Percentiles rank a stretch among this genome's conserved stretches.
Evolutionary conservation across 2,888 invertebrate species (phyloP).

Genomic region (Agrochola macilenta): DNA sequence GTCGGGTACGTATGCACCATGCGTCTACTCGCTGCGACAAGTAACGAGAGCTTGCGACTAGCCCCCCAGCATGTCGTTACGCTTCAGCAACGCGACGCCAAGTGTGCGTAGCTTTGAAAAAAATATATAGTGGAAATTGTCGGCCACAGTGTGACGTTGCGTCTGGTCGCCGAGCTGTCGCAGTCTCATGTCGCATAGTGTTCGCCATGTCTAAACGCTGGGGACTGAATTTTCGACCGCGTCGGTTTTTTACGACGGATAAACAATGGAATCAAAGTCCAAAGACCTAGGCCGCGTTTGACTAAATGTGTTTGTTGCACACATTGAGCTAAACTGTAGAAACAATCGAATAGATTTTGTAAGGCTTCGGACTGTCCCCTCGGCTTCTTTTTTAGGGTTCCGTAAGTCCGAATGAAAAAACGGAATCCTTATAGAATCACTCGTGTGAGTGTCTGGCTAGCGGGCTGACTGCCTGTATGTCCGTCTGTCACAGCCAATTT

Average conservation of each 20-base stretch:
- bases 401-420: too few species aligned
- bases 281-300: background rate
- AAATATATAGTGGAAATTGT: background rate
- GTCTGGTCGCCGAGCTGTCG: background rate
- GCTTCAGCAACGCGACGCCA: background rate
- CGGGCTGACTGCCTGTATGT: too few species aligned
- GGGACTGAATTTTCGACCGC: background rate
- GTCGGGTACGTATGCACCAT: background rate
- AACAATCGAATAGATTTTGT: constrained; percentile 44
- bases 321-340: background rate
- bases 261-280: background rate
- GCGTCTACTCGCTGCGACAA: background rate
- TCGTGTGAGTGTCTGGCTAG: too few species aligned
- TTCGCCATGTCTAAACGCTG: background rate
- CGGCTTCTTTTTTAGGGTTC: background rate
- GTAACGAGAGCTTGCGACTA: background rate
- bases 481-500: too few species aligned
- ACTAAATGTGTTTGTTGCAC: background rate
- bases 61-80: background rate
- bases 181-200: background rate
- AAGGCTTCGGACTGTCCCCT: background rate
- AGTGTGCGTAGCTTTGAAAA: background rate
- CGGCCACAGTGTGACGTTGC: background rate
- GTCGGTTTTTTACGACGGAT: background rate
- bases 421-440: too few species aligned